These are phyloP conservation scores for Pandemis cinnamomeana DNA, from an alignment of 2,888 invertebrate genomes.

Conservation along the genomic window DNA sequence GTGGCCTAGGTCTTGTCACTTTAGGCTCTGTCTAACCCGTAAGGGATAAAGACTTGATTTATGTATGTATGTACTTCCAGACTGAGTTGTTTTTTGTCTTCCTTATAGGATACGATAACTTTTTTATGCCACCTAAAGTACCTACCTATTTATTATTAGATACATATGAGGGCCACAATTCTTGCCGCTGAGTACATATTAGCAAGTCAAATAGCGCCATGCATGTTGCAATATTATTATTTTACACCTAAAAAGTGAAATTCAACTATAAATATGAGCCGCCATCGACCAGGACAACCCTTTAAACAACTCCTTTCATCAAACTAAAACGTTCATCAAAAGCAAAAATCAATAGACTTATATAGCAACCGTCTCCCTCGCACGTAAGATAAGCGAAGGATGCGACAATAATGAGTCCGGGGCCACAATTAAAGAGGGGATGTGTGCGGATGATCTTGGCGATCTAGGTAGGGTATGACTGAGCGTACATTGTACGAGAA, in stretches of 20 bases:
- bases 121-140: too few relatives aligned
- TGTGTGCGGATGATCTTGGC: conserved; percentile 81
- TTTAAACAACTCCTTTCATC: neutral
- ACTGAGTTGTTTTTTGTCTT: too few relatives aligned
- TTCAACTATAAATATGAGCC: neutral
- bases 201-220: too few relatives aligned
- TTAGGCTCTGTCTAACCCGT: too few relatives aligned
- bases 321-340: conserved; percentile 21
- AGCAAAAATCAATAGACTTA: conserved; percentile 38
- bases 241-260: neutral
- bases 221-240: too few relatives aligned
- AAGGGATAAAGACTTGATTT: too few relatives aligned
- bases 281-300: neutral
- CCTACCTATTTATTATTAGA: too few relatives aligned
- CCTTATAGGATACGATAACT: too few relatives aligned
- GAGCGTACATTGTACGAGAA: conserved; percentile 46
- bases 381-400: conserved; percentile 78
- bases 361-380: conserved; percentile 43
- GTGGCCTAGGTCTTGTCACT: too few relatives aligned
- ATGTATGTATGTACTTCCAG: too few relatives aligned
- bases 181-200: too few relatives aligned
- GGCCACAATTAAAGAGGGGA: conserved; percentile 82
- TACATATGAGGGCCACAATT: too few relatives aligned
- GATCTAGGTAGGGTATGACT: conserved; percentile 55
- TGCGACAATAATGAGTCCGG: conserved; percentile 81